A percentile compares a stretch with the other conserved stretches of the same genome.
Conservation (phyloP, 92 coral and sea anemone genomes). For the Porites rus region DNA sequence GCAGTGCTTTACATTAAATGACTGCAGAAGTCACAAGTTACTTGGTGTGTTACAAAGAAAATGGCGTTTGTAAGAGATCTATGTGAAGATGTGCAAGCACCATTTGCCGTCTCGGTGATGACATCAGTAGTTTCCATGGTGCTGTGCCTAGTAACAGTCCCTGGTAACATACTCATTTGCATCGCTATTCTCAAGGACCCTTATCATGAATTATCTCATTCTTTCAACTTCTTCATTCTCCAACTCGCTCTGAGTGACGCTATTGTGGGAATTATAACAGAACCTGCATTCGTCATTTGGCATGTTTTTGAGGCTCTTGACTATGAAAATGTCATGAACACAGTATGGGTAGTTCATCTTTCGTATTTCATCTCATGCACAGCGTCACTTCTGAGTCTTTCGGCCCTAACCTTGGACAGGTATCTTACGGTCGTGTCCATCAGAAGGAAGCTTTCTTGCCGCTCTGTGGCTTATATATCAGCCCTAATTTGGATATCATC, state of each 20-base stretch:
- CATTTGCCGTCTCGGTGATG: constrained; percentile 71
- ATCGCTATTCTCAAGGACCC: constrained; percentile 88
- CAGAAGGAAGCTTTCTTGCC: constrained; percentile 59
- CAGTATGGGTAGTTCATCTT: constrained; percentile 73
- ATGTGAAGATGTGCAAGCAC: constrained; percentile 76
- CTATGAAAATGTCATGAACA: constrained; percentile 48
- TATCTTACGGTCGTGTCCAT: constrained; percentile 80
- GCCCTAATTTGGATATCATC: constrained; percentile 63
- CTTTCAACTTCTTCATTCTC: constrained; percentile 89
- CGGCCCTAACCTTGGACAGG: constrained; percentile 86
- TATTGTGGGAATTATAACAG: constrained; percentile 78
- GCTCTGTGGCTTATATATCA: constrained; percentile 44
- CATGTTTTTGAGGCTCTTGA: constrained; percentile 84
- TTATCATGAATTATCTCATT: constrained; percentile 75
- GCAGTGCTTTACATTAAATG: too few relatives aligned
- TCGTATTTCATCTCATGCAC: constrained; percentile 80
- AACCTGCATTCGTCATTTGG: constrained; percentile 83
- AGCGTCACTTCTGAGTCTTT: constrained; percentile 85
- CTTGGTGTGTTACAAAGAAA: too few relatives aligned
- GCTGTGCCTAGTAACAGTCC: constrained; percentile 79
- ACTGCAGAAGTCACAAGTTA: not conserved
- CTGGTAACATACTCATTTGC: constrained; percentile 85
- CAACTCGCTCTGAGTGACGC: constrained; percentile 89
- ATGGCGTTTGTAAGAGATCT: constrained; percentile 66
- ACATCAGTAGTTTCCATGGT: constrained; percentile 74